phyloP scores from a whole-genome alignment of 2,113 vertebrate species.

The Acanthisitta chloris region DNA sequence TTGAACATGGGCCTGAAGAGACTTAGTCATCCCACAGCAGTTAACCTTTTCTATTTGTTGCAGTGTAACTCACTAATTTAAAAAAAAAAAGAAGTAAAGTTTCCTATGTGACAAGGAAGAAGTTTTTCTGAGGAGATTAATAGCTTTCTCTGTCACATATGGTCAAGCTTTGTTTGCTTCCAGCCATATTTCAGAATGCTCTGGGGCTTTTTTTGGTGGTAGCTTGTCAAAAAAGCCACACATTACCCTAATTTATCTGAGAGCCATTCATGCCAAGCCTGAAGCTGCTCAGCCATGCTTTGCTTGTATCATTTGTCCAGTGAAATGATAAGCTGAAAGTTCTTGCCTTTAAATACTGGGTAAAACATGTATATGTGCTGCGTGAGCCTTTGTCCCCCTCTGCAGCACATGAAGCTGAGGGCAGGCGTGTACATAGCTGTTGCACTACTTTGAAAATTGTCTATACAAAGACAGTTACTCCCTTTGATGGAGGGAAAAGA shows the following conservation, averaged over 20 bases:
- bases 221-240: conserved; percentile 55
- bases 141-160: conserved; percentile 20
- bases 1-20: fast-evolving
- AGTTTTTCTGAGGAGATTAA: conserved; percentile 49
- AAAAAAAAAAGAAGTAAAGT: not conserved
- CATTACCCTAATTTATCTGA: conserved; percentile 53
- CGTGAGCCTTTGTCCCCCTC: not conserved
- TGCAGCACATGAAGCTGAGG: not conserved
- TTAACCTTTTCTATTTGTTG: not conserved
- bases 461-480: not conserved
- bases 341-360: not conserved
- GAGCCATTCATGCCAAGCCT: not conserved
- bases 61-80: not conserved
- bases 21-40: not conserved
- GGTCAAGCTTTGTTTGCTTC: conserved; percentile 46
- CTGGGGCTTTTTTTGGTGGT: conserved; percentile 26
- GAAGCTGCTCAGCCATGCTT: conserved; percentile 39
- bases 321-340: conserved; percentile 34
- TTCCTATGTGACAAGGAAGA: not conserved
- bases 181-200: conserved; percentile 24
- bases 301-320: conserved; percentile 54
- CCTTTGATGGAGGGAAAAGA: not conserved
- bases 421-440: not conserved
- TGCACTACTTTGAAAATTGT: not conserved
- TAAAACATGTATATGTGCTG: fast-evolving